Conservation (phyloP, 2,888 invertebrate genomes). For the Drosophila acutilabella region DNA sequence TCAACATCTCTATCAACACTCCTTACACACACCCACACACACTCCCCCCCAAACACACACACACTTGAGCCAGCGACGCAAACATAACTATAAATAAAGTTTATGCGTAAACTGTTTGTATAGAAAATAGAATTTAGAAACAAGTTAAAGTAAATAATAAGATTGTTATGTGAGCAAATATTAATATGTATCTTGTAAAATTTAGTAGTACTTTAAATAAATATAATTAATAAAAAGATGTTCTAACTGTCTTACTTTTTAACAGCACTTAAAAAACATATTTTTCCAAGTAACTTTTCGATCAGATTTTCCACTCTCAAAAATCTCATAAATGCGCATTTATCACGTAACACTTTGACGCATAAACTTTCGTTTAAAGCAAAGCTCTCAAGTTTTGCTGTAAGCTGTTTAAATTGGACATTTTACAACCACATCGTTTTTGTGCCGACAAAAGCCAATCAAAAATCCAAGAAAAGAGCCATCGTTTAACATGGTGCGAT, state of each 20-base stretch:
- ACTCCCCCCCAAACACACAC: constrained; percentile 21
- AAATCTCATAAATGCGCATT: background rate
- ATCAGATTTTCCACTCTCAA: background rate
- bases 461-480: constrained; percentile 9
- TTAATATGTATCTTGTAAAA: no score
- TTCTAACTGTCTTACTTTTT: no score
- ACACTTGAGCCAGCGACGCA: constrained; percentile 11
- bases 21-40: constrained; percentile 22
- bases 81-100: constrained; percentile 25
- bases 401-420: constrained; percentile 45
- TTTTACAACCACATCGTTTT: background rate
- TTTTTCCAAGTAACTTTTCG: background rate
- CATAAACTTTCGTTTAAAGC: constrained; percentile 4
- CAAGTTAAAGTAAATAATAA: background rate
- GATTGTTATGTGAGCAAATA: no score
- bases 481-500: constrained; percentile 4
- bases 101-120: constrained; percentile 19
- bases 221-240: no score
- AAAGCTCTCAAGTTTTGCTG: constrained; percentile 13
- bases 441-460: constrained; percentile 7
- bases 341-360: background rate
- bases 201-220: no score
- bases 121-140: constrained; percentile 1
- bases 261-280: no score
- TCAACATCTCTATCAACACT: constrained; percentile 26